Conservation (phyloP, 1,140 invertebrate genomes). For the Cherax destructor region DNA sequence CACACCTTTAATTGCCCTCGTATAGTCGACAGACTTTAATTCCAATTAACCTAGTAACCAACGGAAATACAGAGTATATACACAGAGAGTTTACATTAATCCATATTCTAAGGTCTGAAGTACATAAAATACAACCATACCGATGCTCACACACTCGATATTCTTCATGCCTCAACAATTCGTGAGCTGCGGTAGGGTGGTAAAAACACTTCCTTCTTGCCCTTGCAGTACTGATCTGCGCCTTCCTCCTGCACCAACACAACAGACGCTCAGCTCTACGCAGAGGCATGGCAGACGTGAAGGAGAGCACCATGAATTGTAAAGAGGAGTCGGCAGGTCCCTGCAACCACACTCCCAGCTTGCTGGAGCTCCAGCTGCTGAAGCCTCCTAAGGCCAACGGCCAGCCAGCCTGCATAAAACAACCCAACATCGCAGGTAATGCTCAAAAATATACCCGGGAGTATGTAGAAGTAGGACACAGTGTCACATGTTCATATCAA, state of each 20-base stretch:
- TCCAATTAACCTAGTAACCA: too few relatives aligned
- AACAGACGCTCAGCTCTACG: slow-evolving; percentile 21
- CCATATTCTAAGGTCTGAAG: neutral
- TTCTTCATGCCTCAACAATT: too few relatives aligned
- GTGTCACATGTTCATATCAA: too few relatives aligned
- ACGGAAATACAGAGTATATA: neutral
- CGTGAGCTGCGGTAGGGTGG: too few relatives aligned
- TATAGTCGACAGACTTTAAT: too few relatives aligned
- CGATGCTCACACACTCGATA: too few relatives aligned
- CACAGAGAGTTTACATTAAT: neutral
- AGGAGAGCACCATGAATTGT: neutral
- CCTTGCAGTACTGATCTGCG: slow-evolving; percentile 8
- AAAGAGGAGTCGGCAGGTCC: neutral
- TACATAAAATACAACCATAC: neutral
- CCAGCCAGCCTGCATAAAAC: slow-evolving; percentile 12
- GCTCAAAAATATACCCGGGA: neutral
- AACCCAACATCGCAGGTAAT: slow-evolving; percentile 26
- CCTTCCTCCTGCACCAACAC: slow-evolving; percentile 24
- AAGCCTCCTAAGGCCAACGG: slow-evolving; percentile 31
- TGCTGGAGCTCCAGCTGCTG: slow-evolving; percentile 20
- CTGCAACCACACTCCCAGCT: slow-evolving; percentile 25
- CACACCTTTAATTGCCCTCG: too few relatives aligned
- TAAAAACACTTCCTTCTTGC: neutral
- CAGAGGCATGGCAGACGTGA: slow-evolving; percentile 1
- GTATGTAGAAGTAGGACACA: too few relatives aligned